These are phyloP conservation scores for Astyanax mexicanus DNA, from an alignment of 2,797 vertebrate genomes.

Conservation along the genomic window DNA sequence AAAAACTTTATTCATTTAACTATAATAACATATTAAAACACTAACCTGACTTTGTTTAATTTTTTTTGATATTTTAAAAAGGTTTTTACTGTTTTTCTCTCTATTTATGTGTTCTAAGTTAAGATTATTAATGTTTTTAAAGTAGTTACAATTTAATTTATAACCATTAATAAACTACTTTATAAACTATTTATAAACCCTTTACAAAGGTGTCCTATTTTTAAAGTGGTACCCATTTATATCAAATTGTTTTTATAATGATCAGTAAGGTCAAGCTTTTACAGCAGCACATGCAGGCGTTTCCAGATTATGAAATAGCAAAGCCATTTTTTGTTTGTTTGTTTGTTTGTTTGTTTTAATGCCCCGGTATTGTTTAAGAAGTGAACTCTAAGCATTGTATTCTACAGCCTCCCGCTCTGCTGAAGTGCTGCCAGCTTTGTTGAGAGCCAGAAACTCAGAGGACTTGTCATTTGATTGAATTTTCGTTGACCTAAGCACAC, in stretches of 20 bases:
- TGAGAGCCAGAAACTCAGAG: slow-evolving; percentile 41
- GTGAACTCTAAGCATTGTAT: neutral
- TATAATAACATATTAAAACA: too few relatives aligned
- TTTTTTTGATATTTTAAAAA: too few relatives aligned
- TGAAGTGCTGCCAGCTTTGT: slow-evolving; percentile 45
- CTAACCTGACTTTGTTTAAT: too few relatives aligned
- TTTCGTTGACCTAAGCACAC: slow-evolving; percentile 75
- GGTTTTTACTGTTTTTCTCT: too few relatives aligned
- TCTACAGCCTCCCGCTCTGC: neutral
- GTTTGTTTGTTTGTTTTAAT: neutral
- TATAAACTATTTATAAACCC: too few relatives aligned
- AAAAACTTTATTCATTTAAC: too few relatives aligned
- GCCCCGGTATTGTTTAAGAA: neutral
- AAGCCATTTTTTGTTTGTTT: neutral
- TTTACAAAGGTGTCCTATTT: too few relatives aligned
- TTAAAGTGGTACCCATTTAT: too few relatives aligned
- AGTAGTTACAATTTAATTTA: too few relatives aligned
- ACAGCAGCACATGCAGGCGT: neutral
- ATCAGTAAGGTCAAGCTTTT: neutral
- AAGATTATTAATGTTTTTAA: too few relatives aligned
- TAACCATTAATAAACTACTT: too few relatives aligned
- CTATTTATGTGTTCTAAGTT: too few relatives aligned
- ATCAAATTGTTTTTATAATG: slow-evolving; percentile 3
- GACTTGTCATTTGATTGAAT: slow-evolving; percentile 77
- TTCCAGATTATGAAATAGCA: neutral